Evolutionary conservation across 1,140 invertebrate genomes (phyloP).

Genomic region (Drosophila lacertosa): DNA sequence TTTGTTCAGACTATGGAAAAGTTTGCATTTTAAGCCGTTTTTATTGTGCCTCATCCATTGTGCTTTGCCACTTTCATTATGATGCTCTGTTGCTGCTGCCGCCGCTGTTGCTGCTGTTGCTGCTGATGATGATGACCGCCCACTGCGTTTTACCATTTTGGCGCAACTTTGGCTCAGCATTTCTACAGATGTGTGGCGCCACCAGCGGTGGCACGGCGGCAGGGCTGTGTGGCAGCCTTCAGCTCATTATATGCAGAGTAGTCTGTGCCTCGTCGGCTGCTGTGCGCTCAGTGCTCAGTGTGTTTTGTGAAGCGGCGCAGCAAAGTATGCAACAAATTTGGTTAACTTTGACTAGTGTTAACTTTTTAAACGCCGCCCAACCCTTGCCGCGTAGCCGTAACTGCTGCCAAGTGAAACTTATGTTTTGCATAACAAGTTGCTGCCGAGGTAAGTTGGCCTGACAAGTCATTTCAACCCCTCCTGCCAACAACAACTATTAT

Average conservation of each 20-base stretch:
- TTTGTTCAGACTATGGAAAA: constrained; percentile 19
- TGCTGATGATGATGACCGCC: constrained; percentile 60
- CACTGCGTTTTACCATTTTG: constrained; percentile 76
- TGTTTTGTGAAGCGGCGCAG: constrained; percentile 75
- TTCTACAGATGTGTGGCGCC: constrained; percentile 54
- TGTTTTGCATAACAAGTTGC: constrained; percentile 64
- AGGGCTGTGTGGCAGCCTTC: constrained; percentile 33
- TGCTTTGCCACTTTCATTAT: constrained; percentile 33
- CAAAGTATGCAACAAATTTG: constrained; percentile 79
- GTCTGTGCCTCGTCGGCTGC: constrained; percentile 23
- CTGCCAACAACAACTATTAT: neutral
- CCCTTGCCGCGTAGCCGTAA: neutral
- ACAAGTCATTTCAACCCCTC: constrained; percentile 11
- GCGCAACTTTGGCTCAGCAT: constrained; percentile 62
- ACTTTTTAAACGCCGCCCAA: constrained; percentile 70
- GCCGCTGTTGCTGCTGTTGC: constrained; percentile 3
- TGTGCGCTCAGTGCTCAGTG: constrained; percentile 49
- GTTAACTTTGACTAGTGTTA: constrained; percentile 78
- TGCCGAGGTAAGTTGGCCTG: constrained; percentile 55
- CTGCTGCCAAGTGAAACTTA: constrained; percentile 54
- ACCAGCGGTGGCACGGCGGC: constrained; percentile 10
- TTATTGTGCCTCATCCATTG: constrained; percentile 44
- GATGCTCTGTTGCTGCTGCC: constrained; percentile 11
- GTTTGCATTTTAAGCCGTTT: constrained; percentile 45
- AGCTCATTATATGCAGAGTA: constrained; percentile 71